These are phyloP conservation scores for Damaliscus lunatus DNA, from an alignment of 2,113 vertebrate genomes.

Conservation along the genomic window DNA sequence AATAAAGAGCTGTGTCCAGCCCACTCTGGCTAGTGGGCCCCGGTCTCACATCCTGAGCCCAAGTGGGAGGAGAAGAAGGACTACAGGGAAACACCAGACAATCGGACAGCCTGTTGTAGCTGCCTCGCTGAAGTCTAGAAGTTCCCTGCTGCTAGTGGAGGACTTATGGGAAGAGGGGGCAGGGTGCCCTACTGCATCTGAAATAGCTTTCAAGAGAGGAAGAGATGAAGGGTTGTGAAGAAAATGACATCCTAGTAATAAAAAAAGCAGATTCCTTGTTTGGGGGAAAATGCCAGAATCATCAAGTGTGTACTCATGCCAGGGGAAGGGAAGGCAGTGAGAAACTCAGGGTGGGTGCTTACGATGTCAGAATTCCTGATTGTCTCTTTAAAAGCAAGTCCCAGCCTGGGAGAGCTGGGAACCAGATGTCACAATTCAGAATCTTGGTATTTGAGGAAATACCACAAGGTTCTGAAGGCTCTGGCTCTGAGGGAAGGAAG, in stretches of 20 bases:
- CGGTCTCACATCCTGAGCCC: not conserved
- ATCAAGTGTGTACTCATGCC: not conserved
- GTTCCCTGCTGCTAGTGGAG: not conserved
- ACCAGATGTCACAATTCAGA: constrained; percentile 52
- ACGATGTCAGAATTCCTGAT: constrained; percentile 25
- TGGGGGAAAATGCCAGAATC: not conserved
- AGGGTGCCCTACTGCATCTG: not conserved
- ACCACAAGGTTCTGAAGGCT: not conserved
- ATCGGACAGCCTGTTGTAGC: not conserved
- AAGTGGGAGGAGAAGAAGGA: not conserved
- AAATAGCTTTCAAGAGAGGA: not conserved
- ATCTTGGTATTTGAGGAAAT: constrained; percentile 29
- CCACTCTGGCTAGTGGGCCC: accelerated
- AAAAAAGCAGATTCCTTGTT: not conserved
- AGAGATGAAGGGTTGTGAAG: not conserved
- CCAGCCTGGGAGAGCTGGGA: constrained; percentile 15
- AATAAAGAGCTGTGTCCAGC: not conserved
- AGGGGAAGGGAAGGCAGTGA: not conserved
- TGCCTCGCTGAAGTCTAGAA: not conserved
- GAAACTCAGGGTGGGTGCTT: not conserved
- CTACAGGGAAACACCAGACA: not conserved
- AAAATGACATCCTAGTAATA: not conserved
- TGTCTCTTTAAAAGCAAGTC: not conserved
- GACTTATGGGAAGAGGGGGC: not conserved
- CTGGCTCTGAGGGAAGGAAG: not conserved